These are phyloP conservation scores for Phenacoccus solenopsis DNA, from an alignment of 1,140 invertebrate genomes.

Conservation along the genomic window DNA sequence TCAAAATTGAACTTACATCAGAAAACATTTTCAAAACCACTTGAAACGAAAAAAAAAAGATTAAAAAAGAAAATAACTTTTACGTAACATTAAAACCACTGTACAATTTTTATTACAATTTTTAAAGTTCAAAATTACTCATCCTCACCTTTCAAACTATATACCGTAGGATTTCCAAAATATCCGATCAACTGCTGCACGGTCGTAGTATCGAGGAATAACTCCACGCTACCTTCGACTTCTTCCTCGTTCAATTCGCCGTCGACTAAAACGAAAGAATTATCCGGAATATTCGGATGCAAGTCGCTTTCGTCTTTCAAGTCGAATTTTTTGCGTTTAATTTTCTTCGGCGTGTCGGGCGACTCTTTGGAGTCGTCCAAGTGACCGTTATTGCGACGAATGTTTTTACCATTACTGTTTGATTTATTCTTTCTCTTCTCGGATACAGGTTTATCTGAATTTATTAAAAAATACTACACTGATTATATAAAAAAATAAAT, in stretches of 20 bases:
- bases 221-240: not conserved
- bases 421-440: not conserved
- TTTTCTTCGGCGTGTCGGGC: not conserved
- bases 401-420: not conserved
- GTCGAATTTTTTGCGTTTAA: not conserved
- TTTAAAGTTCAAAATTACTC: too few relatives aligned
- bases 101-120: too few relatives aligned
- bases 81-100: too few relatives aligned
- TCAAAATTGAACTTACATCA: too few relatives aligned
- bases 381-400: not conserved
- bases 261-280: too few relatives aligned
- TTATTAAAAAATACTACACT: too few relatives aligned
- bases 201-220: not conserved
- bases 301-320: not conserved
- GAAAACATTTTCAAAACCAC: too few relatives aligned
- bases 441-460: not conserved
- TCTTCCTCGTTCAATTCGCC: not conserved
- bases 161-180: constrained; percentile 2
- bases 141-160: not conserved
- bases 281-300: too few relatives aligned
- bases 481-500: too few relatives aligned
- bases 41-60: too few relatives aligned
- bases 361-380: not conserved
- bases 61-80: too few relatives aligned
- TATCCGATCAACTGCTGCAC: not conserved